Base-by-base conservation (phyloP, 2,797 vertebrate species). In the Lates japonicus region DNA sequence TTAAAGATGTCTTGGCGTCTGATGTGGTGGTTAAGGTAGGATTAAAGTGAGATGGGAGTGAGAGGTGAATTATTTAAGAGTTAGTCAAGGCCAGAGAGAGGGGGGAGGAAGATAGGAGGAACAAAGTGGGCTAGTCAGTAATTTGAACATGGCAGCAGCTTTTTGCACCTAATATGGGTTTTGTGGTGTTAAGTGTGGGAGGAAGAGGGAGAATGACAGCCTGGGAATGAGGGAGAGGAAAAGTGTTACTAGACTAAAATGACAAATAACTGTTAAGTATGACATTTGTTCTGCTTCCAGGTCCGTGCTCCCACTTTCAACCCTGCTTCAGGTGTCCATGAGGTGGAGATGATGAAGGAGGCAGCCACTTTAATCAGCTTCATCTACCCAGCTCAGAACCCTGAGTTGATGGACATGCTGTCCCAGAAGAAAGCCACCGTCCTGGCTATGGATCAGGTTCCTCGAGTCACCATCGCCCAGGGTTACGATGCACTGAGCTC, bases 391-490 rank as follows among this genome's bases (percentile, higher is more conserved):
- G 95, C 95, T 73, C 96, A 96, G 91, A 97, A 97, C 83, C 82
- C 95, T 0, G 95, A 96, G 75, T 93, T 97, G 41, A 92, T 96
- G 94, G 92, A 93, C 33, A 83, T 89, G 82, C 89, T 96, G 57
- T 90, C 92, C 63, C 88, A 94, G 79, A 94, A 94, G 78, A 96
- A 94, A 73, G 84, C 94, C 87, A 96, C 95, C 0, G 92, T 96
- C 51, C 69, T 96, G 83, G 96, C 96, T n/a, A 96, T 96, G 96
- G 96, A 96, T 80, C 94, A 96, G 88, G 96, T 96, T 42, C 95
- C 96, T 49, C 76, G 96, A 60, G 96, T 97, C 81, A 97, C 96
- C 64, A 97, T 97, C 12, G 96, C 96, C 29, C 96, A 97, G 91
- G 96, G 96, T 72, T 96, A 87, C 0, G 96, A 96, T 74, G 95